phyloP scores from a whole-genome alignment of 2,113 vertebrate genomes.

The Coracopsis vasa region DNA sequence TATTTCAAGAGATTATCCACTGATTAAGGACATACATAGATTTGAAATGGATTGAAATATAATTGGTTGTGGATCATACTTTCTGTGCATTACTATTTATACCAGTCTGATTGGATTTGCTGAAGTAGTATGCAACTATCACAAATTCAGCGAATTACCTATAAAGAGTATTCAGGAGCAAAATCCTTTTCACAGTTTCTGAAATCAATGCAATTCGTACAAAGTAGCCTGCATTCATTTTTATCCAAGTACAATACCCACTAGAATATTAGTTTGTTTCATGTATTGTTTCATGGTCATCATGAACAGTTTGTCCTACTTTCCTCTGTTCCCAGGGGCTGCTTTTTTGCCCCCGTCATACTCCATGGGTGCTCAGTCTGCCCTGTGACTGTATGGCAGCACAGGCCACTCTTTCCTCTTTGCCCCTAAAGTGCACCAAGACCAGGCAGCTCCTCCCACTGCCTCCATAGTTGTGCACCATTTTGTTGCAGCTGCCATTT shows the following conservation, averaged over 20 bases:
- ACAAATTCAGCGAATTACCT: background rate
- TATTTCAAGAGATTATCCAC: background rate
- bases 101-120: background rate
- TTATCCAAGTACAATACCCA: background rate
- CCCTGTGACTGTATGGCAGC: background rate
- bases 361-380: background rate
- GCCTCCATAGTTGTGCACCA: background rate
- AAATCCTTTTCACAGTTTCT: background rate
- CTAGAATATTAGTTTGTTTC: background rate
- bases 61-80: background rate
- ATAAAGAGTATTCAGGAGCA: background rate
- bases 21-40: background rate
- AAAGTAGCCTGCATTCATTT: background rate
- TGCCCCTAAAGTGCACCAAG: background rate
- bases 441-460: background rate
- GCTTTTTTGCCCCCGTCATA: background rate
- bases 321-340: background rate
- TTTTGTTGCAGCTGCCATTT: background rate
- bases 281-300: background rate
- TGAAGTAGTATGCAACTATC: background rate
- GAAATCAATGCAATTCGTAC: background rate
- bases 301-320: background rate
- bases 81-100: background rate
- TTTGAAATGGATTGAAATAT: background rate
- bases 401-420: background rate